phyloP scores from a whole-genome alignment of 2,888 invertebrate species.

The Drosophila niveifrons region DNA sequence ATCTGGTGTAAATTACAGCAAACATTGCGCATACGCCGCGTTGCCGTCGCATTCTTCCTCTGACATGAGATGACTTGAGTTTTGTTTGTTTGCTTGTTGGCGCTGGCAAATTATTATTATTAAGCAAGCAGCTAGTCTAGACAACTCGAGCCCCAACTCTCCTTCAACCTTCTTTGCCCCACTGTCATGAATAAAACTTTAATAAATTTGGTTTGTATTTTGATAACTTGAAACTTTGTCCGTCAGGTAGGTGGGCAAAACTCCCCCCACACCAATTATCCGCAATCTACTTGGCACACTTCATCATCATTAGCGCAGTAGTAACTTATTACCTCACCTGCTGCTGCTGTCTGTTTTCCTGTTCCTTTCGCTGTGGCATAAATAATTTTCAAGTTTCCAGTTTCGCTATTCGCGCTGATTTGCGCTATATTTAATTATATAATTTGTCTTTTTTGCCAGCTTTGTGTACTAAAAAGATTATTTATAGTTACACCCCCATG shows the following conservation, averaged over 20 bases:
- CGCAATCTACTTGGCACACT: slow-evolving; percentile 48
- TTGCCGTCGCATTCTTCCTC: slow-evolving; percentile 28
- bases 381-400: slow-evolving; percentile 58
- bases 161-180: too few relatives aligned
- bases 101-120: slow-evolving; percentile 62
- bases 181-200: slow-evolving; percentile 52
- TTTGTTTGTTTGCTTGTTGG: slow-evolving; percentile 56
- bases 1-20: slow-evolving; percentile 66
- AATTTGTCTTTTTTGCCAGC: slow-evolving; percentile 63
- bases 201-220: slow-evolving; percentile 71
- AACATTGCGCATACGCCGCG: slow-evolving; percentile 65
- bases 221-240: slow-evolving; percentile 74
- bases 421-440: slow-evolving; percentile 68
- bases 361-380: slow-evolving; percentile 55
- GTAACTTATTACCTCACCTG: slow-evolving; percentile 17
- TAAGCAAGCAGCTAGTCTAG: slow-evolving; percentile 74
- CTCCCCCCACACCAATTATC: slow-evolving; percentile 7
- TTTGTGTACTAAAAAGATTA: slow-evolving; percentile 26
- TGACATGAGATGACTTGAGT: slow-evolving; percentile 47
- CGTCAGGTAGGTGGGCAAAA: slow-evolving; percentile 47
- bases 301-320: slow-evolving; percentile 71
- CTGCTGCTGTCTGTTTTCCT: neutral
- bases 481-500: slow-evolving; percentile 32
- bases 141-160: slow-evolving; percentile 25
- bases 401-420: slow-evolving; percentile 48